phyloP scores from a whole-genome alignment of 2,113 vertebrate genomes.

The Octodon degus region DNA sequence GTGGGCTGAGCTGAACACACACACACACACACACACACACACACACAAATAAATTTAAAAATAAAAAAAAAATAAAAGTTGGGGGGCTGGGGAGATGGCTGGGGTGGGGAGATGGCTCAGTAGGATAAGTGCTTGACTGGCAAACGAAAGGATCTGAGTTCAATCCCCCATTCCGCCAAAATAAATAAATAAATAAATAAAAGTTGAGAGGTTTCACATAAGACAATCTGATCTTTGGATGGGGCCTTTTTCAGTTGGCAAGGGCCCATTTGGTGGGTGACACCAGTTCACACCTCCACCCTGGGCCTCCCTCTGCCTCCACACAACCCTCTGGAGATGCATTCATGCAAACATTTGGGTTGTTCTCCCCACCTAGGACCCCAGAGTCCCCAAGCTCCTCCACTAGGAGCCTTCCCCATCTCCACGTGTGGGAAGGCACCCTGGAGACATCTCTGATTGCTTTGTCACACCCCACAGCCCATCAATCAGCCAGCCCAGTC shows the following conservation, averaged over 20 bases:
- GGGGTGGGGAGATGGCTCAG: too few relatives aligned
- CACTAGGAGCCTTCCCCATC: not conserved
- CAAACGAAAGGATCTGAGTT: too few relatives aligned
- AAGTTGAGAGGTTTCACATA: not conserved
- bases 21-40: too few relatives aligned
- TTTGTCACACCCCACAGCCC: not conserved
- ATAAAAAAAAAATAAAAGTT: too few relatives aligned
- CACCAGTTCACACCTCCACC: not conserved
- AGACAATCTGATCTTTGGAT: not conserved
- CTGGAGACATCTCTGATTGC: not conserved
- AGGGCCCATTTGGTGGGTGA: not conserved
- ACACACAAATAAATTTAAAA: too few relatives aligned
- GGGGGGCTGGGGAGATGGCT: too few relatives aligned
- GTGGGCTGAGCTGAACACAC: too few relatives aligned
- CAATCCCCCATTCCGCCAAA: too few relatives aligned
- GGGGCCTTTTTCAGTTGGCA: not conserved
- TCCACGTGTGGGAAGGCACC: not conserved
- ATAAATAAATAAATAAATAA: too few relatives aligned
- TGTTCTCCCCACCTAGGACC: not conserved
- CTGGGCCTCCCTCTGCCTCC: slow-evolving; percentile 4
- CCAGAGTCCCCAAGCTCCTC: not conserved
- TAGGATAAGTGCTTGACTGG: too few relatives aligned
- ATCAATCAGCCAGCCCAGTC: not conserved
- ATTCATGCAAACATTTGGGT: not conserved
- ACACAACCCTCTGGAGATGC: not conserved